phyloP scores from a whole-genome alignment of 1,140 invertebrate genomes.

The Leptopilina clavipes region DNA sequence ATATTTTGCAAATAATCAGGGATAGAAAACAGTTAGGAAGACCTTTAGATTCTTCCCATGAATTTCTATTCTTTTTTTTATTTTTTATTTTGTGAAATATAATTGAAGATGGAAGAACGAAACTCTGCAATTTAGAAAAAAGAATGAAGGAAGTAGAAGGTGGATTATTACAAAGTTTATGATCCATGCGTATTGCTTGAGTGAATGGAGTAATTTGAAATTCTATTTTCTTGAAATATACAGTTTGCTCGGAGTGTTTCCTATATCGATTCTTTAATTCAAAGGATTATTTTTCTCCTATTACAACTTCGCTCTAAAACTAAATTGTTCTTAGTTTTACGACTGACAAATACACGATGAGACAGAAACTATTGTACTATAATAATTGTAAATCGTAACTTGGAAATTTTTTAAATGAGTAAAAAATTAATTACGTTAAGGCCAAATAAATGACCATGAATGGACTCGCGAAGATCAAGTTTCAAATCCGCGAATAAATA shows the following conservation, averaged over 20 bases:
- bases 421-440: too few species aligned
- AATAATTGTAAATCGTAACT: too few species aligned
- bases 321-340: constrained; percentile 1
- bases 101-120: constrained; percentile 20
- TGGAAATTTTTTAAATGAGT: too few species aligned
- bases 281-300: not conserved
- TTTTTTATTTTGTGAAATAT: not conserved
- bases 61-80: not conserved
- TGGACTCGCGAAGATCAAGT: not conserved
- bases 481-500: constrained; percentile 12
- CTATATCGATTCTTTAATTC: not conserved
- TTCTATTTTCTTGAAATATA: constrained; percentile 11
- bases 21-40: not conserved
- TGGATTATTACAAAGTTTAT: constrained; percentile 19
- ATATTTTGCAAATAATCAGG: not conserved
- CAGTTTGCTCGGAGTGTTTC: not conserved
- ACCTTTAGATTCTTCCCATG: not conserved
- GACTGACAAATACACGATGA: not conserved
- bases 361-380: not conserved
- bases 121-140: constrained; percentile 25
- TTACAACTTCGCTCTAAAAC: not conserved
- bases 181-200: constrained; percentile 6
- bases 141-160: constrained; percentile 1
- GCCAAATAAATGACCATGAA: too few species aligned
- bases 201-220: constrained; percentile 29